These are phyloP conservation scores for Sebastes oblongus DNA, from an alignment of 2,797 vertebrate species.

Conservation along the genomic window DNA sequence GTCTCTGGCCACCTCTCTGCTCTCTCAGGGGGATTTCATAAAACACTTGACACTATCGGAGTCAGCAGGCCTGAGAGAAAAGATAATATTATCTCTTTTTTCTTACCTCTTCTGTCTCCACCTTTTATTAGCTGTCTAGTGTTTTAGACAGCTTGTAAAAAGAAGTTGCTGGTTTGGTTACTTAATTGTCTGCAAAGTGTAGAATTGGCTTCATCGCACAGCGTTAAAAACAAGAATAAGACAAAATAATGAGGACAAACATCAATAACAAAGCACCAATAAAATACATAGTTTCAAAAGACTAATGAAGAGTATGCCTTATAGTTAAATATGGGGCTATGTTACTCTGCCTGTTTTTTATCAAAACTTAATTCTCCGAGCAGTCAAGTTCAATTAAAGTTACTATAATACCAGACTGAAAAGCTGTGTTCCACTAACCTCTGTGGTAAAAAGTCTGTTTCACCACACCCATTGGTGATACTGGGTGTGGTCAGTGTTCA, in stretches of 20 bases:
- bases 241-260: not conserved
- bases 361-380: not conserved
- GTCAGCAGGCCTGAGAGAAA: constrained; percentile 57
- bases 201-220: not conserved
- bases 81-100: constrained; percentile 19
- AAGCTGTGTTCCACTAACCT: no score
- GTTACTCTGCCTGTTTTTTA: not conserved
- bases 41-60: constrained; percentile 59
- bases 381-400: not conserved
- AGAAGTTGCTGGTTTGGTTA: not conserved
- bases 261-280: not conserved
- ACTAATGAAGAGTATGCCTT: not conserved
- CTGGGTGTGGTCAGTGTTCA: not conserved
- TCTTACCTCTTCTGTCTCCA: constrained; percentile 15
- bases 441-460: not conserved
- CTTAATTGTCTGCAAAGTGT: not conserved
- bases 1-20: constrained; percentile 55
- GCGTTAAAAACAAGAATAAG: not conserved
- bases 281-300: not conserved
- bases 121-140: not conserved
- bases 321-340: not conserved
- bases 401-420: not conserved
- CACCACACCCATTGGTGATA: not conserved
- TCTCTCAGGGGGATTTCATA: constrained; percentile 49
- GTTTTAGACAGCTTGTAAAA: not conserved